phyloP scores from a whole-genome alignment of 2,113 vertebrate genomes.

The human (Homo sapiens) region GRCh38 chr7:10430001-10430500 shows the following conservation, averaged over 20 bases:
- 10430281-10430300: background rate
- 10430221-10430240: background rate
- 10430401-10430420: background rate
- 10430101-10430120: constrained; percentile 29
- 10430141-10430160: background rate
- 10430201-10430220: background rate
- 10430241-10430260: background rate
- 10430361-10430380: background rate
- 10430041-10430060: background rate
- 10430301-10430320: background rate
- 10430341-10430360: background rate
- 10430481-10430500: background rate
- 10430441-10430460: background rate
- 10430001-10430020: background rate
- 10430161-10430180: background rate
- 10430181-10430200: background rate
- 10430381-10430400: background rate
- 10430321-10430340: background rate
- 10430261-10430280: background rate
- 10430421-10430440: background rate
- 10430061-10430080: constrained; percentile 30
- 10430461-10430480: background rate
- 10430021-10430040: background rate
- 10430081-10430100: background rate
- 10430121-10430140: background rate